phyloP scores from a whole-genome alignment of 2,888 invertebrate species.

The Lochmaea capreae region DNA sequence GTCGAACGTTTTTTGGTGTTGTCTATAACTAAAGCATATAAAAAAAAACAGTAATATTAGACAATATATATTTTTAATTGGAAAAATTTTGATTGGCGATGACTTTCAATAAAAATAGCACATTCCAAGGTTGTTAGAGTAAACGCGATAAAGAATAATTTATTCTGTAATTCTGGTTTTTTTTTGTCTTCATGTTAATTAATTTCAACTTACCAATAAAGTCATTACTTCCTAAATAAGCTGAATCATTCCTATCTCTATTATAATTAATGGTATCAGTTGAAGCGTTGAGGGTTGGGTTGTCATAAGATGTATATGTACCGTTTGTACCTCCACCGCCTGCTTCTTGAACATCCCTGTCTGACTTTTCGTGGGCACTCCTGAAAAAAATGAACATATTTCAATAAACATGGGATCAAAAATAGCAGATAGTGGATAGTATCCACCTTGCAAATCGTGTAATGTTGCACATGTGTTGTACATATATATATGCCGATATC shows the following conservation, averaged over 20 bases:
- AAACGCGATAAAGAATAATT: conserved; percentile 14
- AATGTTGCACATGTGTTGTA: no score
- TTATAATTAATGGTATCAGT: conserved; percentile 57
- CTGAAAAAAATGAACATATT: conserved; percentile 36
- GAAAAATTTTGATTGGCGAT: background rate
- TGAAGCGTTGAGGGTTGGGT: conserved; percentile 61
- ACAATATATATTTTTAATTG: background rate
- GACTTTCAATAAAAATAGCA: conserved; percentile 2
- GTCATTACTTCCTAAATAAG: conserved; percentile 69
- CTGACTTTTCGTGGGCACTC: conserved; percentile 48
- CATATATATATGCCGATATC: no score
- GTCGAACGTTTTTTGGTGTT: conserved; percentile 44
- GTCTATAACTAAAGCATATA: conserved; percentile 43
- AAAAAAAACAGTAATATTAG: background rate
- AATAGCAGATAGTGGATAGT: no score
- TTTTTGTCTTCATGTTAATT: conserved; percentile 11
- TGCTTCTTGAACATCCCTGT: conserved; percentile 58
- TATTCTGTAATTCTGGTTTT: background rate
- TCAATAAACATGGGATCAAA: background rate
- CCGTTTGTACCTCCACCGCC: conserved; percentile 58
- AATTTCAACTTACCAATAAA: conserved; percentile 67
- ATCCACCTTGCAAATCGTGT: no score
- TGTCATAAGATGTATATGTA: conserved; percentile 61
- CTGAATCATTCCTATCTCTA: conserved; percentile 46
- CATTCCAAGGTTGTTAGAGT: background rate